Base-by-base conservation (phyloP, 2,797 vertebrate genomes). In the Balearica regulorum region DNA sequence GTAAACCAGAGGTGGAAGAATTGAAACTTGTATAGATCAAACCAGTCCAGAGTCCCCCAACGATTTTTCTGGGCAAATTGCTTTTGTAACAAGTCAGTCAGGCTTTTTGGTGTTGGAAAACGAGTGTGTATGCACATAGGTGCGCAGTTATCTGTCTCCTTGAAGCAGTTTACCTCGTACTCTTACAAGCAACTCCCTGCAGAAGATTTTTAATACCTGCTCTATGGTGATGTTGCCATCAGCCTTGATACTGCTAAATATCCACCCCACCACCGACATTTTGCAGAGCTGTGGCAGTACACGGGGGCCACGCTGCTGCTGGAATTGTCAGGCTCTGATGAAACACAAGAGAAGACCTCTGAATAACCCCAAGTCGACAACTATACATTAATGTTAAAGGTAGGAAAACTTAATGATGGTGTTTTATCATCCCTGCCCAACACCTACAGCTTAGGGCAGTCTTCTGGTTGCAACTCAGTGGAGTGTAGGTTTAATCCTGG, bases 111-210 rank as follows among this genome's bases (percentile, higher is more conserved):
- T 81, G 53, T 18, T 62, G 43, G 82, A 77, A 81, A 92, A 83
- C 0, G 0, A 53, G 28, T 26, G 44, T n/a, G 24, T 9, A 22
- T 4, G 22, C 33, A 71, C 2, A 2, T 0, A 65, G 49, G 20
- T 11, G 5, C 25, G 31, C 60, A 39, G 65, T 43, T 61, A 66
- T 41, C 51, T 72, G 33, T 60, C 69, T 94, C 39, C 73, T 62
- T 1, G 0, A 65, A 81, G 54, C 43, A 83, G 17, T 79, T 64
- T 79, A 64, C 10, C 24, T 51, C 7, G 5, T 5, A 35, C 8
- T 57, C 29, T 13, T 28, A 41, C 9, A 84, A 60, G n/a, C 16
- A 87, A 11, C 31, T 66, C 46, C 37, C 43, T 1, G 1, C 9
- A 61, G 58, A 61, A 71, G 28, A 49, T 18, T 60, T 97, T 61